A percentile compares a stretch with the other conserved stretches of the same genome.
These are phyloP conservation scores for Tortrix viridana DNA, from an alignment of 2,888 invertebrate species.

Conservation along the genomic window DNA sequence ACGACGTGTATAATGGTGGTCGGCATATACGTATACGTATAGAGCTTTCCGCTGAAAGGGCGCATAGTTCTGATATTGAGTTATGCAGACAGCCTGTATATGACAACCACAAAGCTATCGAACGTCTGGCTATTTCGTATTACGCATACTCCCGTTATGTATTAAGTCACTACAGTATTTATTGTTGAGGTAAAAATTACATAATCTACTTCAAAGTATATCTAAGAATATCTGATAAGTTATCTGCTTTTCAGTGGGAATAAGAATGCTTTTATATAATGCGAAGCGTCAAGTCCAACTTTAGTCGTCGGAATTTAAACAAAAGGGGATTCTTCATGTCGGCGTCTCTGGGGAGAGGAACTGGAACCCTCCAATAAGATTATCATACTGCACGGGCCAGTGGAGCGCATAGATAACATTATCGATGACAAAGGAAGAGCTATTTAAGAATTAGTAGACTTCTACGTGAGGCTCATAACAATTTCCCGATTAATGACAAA, in stretches of 20 bases:
- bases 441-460: slow-evolving; percentile 61
- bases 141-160: slow-evolving; percentile 17
- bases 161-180: neutral
- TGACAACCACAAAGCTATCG: slow-evolving; percentile 52
- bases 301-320: slow-evolving; percentile 20
- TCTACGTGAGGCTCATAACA: slow-evolving; percentile 44
- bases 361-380: slow-evolving; percentile 58
- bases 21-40: slow-evolving; percentile 33
- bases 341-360: slow-evolving; percentile 48
- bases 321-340: slow-evolving; percentile 43
- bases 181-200: neutral
- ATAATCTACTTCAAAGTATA: neutral
- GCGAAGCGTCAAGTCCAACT: slow-evolving; percentile 13
- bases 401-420: slow-evolving; percentile 77
- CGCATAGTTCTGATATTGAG: slow-evolving; percentile 79
- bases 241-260: neutral
- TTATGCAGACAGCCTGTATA: slow-evolving; percentile 72
- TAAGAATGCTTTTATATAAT: slow-evolving; percentile 1
- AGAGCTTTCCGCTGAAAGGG: slow-evolving; percentile 52
- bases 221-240: neutral
- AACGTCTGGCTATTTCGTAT: slow-evolving; percentile 60
- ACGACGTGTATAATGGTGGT: slow-evolving; percentile 40
- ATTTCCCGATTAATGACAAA: neutral
- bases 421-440: slow-evolving; percentile 68
- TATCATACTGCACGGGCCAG: slow-evolving; percentile 69